Evolutionary conservation across 23 tunicate species (phyloP).

Genomic region (Diplosoma virens): DNA sequence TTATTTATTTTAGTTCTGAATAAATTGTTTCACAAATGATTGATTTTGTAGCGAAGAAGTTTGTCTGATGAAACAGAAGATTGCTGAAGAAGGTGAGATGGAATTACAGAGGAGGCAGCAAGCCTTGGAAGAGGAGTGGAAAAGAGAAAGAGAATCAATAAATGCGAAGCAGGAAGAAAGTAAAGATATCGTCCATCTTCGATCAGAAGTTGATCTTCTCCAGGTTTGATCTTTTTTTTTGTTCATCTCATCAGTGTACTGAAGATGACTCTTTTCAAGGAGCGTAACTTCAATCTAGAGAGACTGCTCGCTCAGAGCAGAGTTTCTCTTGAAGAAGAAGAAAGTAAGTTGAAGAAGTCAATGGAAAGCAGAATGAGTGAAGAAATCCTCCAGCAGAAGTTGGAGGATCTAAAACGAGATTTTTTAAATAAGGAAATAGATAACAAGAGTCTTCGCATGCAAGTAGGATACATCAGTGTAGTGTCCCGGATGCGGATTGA

Average conservation of each 20-base stretch:
- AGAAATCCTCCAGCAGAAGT: neutral
- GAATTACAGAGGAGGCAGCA: constrained; percentile 50
- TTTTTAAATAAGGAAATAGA: constrained; percentile 36
- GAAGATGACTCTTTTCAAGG: constrained; percentile 8
- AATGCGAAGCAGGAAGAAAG: constrained; percentile 3
- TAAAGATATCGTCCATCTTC: neutral
- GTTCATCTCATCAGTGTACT: no score
- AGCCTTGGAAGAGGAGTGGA: constrained; percentile 42
- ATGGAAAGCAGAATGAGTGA: neutral
- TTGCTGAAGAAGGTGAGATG: constrained; percentile 63
- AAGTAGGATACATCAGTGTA: constrained; percentile 11
- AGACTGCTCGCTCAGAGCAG: constrained; percentile 6
- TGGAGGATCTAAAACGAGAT: constrained; percentile 30
- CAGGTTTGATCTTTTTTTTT: no score
- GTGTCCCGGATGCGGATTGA: neutral
- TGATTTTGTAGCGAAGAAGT: constrained; percentile 57
- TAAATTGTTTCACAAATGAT: neutral
- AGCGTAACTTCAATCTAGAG: constrained; percentile 31
- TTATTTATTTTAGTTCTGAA: no score
- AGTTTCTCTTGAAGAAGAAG: constrained; percentile 19
- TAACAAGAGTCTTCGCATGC: constrained; percentile 14
- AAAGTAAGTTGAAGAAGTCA: constrained; percentile 3
- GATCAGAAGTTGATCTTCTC: constrained; percentile 16
- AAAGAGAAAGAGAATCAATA: neutral
- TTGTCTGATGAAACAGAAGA: constrained; percentile 18